A percentile compares a stretch with the other conserved stretches of the same genome.
Conservation (phyloP, 92 coral and sea anemone species). For the Palythoa grandis region DNA sequence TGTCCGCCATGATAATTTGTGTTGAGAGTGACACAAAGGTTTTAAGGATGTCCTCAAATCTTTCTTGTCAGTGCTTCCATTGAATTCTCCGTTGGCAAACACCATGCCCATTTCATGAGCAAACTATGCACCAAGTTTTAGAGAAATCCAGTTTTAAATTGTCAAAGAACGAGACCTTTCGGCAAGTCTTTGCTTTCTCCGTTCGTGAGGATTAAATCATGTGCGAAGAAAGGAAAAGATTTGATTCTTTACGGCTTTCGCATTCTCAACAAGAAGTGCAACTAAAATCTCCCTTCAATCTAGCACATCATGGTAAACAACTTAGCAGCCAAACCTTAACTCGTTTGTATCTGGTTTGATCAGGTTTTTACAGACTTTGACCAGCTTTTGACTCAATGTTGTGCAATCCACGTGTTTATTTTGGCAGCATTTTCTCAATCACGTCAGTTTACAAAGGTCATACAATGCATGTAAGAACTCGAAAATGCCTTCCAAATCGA, state of each 20-base stretch:
- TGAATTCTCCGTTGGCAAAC: too few relatives aligned
- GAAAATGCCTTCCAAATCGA: slow-evolving; percentile 5
- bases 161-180: too few relatives aligned
- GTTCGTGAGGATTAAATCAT: too few relatives aligned
- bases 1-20: slow-evolving; percentile 4
- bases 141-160: too few relatives aligned
- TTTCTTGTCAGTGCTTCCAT: not conserved
- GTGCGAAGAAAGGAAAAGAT: too few relatives aligned
- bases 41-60: not conserved
- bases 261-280: too few relatives aligned
- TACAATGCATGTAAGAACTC: not conserved
- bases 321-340: slow-evolving; percentile 1
- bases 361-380: not conserved
- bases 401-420: slow-evolving; percentile 8
- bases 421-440: slow-evolving; percentile 13
- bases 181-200: too few relatives aligned
- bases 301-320: too few relatives aligned
- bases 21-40: slow-evolving; percentile 1
- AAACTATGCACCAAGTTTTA: too few relatives aligned
- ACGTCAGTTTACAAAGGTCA: not conserved
- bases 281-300: too few relatives aligned
- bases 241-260: too few relatives aligned
- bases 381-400: slow-evolving; percentile 10
- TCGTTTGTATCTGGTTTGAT: slow-evolving; percentile 9
- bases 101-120: too few relatives aligned